Conservation (phyloP, 2,113 vertebrate species). For the Psilopsiagon aymara region DNA sequence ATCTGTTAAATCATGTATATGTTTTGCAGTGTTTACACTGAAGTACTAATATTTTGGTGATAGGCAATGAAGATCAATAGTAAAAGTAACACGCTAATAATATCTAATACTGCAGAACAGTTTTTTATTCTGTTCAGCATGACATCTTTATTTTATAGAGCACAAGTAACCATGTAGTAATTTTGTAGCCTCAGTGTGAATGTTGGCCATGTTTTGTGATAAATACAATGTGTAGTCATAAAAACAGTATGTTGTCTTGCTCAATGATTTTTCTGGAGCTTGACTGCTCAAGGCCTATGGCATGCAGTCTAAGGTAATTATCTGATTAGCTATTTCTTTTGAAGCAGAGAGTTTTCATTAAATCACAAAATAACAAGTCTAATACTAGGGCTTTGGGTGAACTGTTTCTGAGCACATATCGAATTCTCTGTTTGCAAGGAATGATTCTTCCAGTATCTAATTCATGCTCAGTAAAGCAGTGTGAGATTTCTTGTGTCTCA, state of each 20-base stretch:
- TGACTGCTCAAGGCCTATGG: background rate
- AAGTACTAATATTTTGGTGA: slow-evolving; percentile 22
- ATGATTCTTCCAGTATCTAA: background rate
- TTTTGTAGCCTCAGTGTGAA: background rate
- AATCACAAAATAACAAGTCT: background rate
- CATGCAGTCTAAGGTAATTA: slow-evolving; percentile 10
- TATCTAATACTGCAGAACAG: background rate
- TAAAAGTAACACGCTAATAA: background rate
- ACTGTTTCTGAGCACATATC: background rate
- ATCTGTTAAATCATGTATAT: background rate
- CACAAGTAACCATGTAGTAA: slow-evolving; percentile 38
- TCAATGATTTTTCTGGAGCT: background rate
- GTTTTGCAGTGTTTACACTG: background rate
- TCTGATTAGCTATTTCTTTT: slow-evolving; percentile 26
- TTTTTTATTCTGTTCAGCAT: background rate
- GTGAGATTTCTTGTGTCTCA: background rate
- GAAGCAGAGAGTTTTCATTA: slow-evolving; percentile 5
- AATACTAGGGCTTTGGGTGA: background rate
- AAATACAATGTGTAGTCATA: background rate
- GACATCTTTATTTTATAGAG: slow-evolving; percentile 14
- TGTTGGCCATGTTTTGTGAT: background rate
- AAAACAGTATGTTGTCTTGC: background rate
- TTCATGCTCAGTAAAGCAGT: background rate
- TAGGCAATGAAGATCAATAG: slow-evolving; percentile 6
- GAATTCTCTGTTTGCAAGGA: background rate